Percentiles rank a stretch among this genome's conserved stretches.
phyloP scores from a whole-genome alignment of 2,113 vertebrate genomes.

The Pituophis catenifer region DNA sequence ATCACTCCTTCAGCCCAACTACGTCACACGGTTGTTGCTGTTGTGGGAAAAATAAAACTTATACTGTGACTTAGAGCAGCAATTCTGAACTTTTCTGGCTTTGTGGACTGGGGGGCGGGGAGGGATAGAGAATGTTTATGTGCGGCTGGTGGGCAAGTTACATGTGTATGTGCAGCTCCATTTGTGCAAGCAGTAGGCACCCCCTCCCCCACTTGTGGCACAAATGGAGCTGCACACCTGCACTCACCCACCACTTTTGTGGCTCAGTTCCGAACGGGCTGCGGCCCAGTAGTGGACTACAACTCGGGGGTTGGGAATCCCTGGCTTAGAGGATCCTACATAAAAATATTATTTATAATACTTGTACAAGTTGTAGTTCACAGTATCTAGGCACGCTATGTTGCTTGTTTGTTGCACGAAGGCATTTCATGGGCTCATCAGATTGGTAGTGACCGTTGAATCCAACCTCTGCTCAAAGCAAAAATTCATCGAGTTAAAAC shows the following conservation, averaged over 20 bases:
- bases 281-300: too few species aligned
- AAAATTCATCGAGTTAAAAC: background rate
- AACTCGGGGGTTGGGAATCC: background rate
- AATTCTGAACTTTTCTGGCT: too few species aligned
- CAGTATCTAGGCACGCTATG: background rate
- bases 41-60: background rate
- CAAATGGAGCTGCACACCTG: background rate
- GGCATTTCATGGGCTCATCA: background rate
- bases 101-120: too few species aligned
- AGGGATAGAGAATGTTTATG: background rate
- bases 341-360: background rate
- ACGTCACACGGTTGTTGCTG: background rate
- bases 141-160: accelerated
- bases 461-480: background rate
- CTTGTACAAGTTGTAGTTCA: background rate
- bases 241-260: background rate
- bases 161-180: background rate
- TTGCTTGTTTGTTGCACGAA: background rate
- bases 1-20: background rate
- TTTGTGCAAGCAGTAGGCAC: background rate
- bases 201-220: accelerated
- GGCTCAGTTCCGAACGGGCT: too few species aligned
- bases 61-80: background rate
- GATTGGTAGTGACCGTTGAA: background rate
- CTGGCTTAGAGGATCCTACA: background rate